A percentile compares a stretch with the other conserved stretches of the same genome.
Conservation (phyloP, 2,888 invertebrate species). For the Pyralis farinalis region DNA sequence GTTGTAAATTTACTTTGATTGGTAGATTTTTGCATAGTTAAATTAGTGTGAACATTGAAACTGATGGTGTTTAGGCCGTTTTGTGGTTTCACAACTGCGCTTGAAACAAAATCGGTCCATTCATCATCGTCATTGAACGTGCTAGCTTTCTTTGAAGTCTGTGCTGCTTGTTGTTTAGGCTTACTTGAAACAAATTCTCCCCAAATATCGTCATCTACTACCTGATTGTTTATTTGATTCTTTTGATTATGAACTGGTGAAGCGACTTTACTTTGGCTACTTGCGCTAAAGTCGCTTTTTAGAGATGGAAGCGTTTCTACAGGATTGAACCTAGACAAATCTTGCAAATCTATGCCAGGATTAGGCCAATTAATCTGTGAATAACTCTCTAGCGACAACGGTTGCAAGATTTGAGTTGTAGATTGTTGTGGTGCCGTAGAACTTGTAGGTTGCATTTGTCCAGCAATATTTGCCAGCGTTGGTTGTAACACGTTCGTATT, state of each 20-base stretch:
- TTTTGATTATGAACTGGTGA: slow-evolving; percentile 56
- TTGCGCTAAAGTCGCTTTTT: slow-evolving; percentile 53
- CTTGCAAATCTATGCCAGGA: slow-evolving; percentile 78
- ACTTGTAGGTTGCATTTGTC: slow-evolving; percentile 18
- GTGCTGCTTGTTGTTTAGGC: slow-evolving; percentile 46
- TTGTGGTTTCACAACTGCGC: slow-evolving; percentile 60
- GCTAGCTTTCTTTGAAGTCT: slow-evolving; percentile 39
- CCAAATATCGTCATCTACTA: slow-evolving; percentile 80
- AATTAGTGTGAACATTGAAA: slow-evolving; percentile 68
- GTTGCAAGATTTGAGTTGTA: slow-evolving; percentile 69
- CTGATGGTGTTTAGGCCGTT: slow-evolving; percentile 73
- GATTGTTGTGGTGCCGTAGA: slow-evolving; percentile 38
- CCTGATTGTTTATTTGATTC: slow-evolving; percentile 32
- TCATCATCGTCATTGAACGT: slow-evolving; percentile 64
- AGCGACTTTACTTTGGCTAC: slow-evolving; percentile 48
- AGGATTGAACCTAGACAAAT: slow-evolving; percentile 72
- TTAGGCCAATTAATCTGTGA: slow-evolving; percentile 84
- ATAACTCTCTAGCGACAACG: slow-evolving; percentile 69
- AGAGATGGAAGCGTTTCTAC: slow-evolving; percentile 68
- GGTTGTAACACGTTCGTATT: slow-evolving; percentile 49
- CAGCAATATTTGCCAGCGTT: slow-evolving; percentile 26
- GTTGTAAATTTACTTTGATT: slow-evolving; percentile 41
- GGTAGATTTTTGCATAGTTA: slow-evolving; percentile 52
- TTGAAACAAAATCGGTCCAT: slow-evolving; percentile 76
- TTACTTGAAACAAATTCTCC: slow-evolving; percentile 81